Conservation (phyloP, 2,113 vertebrate genomes). For the Fulica atra region DNA sequence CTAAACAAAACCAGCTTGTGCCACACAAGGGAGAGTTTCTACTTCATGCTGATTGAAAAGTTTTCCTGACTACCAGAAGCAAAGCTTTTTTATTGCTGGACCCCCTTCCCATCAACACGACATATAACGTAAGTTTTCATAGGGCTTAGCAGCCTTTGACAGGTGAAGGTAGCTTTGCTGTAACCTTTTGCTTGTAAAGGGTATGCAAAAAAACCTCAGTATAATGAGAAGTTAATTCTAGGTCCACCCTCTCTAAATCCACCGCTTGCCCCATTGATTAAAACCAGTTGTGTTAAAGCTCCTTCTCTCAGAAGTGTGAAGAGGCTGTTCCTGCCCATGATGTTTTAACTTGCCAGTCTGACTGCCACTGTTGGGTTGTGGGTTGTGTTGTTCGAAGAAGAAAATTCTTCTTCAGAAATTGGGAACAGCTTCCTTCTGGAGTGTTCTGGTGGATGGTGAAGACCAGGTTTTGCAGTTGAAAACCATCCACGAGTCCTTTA, state of each 20-base stretch:
- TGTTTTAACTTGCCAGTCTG: background rate
- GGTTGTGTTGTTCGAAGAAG: background rate
- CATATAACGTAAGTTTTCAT: background rate
- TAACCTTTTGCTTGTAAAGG: background rate
- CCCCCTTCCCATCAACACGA: background rate
- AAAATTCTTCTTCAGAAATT: background rate
- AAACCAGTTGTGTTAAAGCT: background rate
- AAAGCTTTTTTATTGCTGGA: background rate
- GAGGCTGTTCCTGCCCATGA: background rate
- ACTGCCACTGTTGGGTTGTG: background rate
- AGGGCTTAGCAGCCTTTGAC: background rate
- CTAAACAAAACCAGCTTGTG: background rate
- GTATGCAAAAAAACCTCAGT: background rate
- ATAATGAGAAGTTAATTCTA: background rate
- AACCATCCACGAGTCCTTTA: accelerated
- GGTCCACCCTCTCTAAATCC: background rate
- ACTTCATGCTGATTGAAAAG: background rate
- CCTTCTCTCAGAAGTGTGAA: background rate
- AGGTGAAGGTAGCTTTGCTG: background rate
- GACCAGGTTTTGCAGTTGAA: background rate
- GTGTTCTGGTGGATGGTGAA: background rate
- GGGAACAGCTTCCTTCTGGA: background rate
- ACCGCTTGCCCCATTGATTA: background rate
- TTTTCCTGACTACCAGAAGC: background rate
- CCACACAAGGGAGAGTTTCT: background rate